These are phyloP conservation scores for Marisa cornuarietis DNA, from an alignment of 1,140 invertebrate species.

Conservation along the genomic window DNA sequence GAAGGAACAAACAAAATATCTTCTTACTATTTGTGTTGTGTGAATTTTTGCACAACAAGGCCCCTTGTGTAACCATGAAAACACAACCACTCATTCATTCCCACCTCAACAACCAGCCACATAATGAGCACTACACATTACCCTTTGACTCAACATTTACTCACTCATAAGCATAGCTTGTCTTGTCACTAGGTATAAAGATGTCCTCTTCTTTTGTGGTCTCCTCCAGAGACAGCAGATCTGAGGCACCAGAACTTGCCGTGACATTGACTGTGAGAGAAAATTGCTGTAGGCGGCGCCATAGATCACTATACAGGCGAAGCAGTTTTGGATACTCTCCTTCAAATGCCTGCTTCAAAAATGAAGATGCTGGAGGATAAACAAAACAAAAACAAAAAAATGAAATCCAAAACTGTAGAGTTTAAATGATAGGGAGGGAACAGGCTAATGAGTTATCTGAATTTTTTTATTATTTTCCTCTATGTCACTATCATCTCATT, in stretches of 20 bases:
- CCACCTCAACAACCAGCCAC: no score
- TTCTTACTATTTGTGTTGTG: no score
- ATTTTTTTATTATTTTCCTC: not conserved
- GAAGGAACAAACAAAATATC: no score
- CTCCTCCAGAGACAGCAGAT: constrained; percentile 31
- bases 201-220: constrained; percentile 45
- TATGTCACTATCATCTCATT: no score
- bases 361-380: constrained; percentile 69
- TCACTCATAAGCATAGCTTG: constrained; percentile 46
- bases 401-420: not conserved
- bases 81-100: no score
- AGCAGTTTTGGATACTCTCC: constrained; percentile 89
- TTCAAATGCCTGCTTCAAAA: constrained; percentile 87
- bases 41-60: no score
- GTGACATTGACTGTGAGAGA: constrained; percentile 45
- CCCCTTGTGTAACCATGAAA: no score
- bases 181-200: constrained; percentile 44
- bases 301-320: constrained; percentile 74
- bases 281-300: constrained; percentile 71
- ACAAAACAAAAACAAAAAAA: constrained; percentile 1
- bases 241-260: constrained; percentile 35
- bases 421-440: no score
- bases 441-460: not conserved
- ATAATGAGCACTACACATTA: no score
- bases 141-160: constrained; percentile 13